Conservation (phyloP, 2,113 vertebrate genomes). For the Anseranas semipalmata region DNA sequence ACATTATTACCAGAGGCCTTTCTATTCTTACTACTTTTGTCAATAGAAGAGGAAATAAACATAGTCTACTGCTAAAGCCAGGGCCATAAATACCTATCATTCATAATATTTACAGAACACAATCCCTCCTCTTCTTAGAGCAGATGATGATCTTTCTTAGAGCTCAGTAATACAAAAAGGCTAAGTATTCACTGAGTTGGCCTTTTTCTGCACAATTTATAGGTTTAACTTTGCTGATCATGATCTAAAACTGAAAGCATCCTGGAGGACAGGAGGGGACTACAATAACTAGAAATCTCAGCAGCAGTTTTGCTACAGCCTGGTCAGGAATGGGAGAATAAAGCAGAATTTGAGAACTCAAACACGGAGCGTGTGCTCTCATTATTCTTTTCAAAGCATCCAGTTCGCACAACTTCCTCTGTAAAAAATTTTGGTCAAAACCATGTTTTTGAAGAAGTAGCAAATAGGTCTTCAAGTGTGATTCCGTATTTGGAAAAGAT, state of each 20-base stretch:
- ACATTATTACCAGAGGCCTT: background rate
- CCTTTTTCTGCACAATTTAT: background rate
- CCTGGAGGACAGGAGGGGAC: background rate
- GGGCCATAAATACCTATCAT: background rate
- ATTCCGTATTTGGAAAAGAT: background rate
- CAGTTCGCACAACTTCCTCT: background rate
- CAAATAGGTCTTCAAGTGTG: slow-evolving; percentile 12
- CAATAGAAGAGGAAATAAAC: background rate
- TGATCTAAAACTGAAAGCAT: background rate
- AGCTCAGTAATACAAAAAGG: background rate
- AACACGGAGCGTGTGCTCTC: accelerated
- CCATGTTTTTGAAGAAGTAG: slow-evolving; percentile 1
- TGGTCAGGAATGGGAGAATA: background rate
- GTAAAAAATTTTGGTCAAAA: slow-evolving; percentile 18
- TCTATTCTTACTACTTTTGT: background rate
- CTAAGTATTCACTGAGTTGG: background rate
- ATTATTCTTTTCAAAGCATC: background rate
- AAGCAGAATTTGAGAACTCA: background rate
- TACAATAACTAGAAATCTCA: background rate
- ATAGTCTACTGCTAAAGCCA: background rate
- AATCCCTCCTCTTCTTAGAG: background rate
- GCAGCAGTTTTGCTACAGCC: background rate
- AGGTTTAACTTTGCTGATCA: background rate
- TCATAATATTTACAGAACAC: background rate
- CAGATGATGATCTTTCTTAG: background rate